Percentiles rank a stretch among this genome's conserved stretches.
Evolutionary conservation across 2,113 vertebrate genomes (phyloP).

Genomic region (Perccottus glenii): DNA sequence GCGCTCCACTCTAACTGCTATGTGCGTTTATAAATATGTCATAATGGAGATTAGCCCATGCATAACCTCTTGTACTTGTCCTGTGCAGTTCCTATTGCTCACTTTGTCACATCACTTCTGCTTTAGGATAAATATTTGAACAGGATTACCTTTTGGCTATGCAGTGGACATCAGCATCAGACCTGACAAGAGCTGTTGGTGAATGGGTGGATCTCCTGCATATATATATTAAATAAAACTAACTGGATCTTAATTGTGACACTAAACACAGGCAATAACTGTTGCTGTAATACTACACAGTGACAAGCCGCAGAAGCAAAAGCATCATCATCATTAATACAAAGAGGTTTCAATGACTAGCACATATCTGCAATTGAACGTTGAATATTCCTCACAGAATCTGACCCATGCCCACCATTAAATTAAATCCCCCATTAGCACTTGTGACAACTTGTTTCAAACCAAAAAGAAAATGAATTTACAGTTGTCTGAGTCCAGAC

Average conservation of each 20-base stretch:
- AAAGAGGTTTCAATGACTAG: too few species aligned
- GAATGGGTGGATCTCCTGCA: conserved; percentile 5
- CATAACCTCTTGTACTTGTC: conserved; percentile 40
- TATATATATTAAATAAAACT: not conserved
- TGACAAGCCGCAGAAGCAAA: too few species aligned
- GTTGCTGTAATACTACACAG: too few species aligned
- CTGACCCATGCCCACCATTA: not conserved
- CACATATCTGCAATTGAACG: too few species aligned
- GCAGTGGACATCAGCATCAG: conserved; percentile 19
- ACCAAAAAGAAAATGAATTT: not conserved
- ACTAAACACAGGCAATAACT: too few species aligned
- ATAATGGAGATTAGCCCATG: conserved; percentile 55
- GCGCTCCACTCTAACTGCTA: conserved; percentile 40
- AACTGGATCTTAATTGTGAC: too few species aligned
- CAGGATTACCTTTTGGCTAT: conserved; percentile 35
- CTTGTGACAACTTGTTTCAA: not conserved
- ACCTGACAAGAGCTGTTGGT: conserved; percentile 8
- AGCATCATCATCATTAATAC: too few species aligned
- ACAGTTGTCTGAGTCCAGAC: conserved; percentile 16
- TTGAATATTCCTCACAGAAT: too few species aligned
- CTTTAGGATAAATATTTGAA: conserved; percentile 67
- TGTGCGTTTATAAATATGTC: conserved; percentile 66
- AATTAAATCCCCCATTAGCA: conserved; percentile 7
- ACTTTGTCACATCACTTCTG: conserved; percentile 53
- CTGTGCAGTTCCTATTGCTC: conserved; percentile 46